Evolutionary conservation across 2,888 invertebrate genomes (phyloP).

Genomic region (Rhogogaster chlorosoma): DNA sequence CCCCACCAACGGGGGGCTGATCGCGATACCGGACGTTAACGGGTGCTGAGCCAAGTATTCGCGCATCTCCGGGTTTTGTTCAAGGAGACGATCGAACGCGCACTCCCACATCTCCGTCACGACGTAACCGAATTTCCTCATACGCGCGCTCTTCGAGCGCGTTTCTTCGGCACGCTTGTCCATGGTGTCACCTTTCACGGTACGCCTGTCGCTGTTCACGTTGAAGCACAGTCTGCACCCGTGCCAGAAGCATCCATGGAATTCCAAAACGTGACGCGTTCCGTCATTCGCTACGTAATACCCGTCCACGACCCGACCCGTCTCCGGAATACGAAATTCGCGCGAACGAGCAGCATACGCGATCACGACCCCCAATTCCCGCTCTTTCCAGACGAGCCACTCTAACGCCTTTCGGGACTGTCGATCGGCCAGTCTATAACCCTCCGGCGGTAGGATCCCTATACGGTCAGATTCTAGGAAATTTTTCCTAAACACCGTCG

Average conservation of each 20-base stretch:
- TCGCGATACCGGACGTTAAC: background rate
- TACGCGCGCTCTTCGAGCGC: constrained; percentile 3
- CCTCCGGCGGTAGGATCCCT: constrained; percentile 63
- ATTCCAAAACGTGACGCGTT: constrained; percentile 52
- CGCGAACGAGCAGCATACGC: constrained; percentile 56
- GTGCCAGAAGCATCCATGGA: constrained; percentile 57
- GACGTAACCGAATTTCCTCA: constrained; percentile 6
- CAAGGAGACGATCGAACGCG: background rate
- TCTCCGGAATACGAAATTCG: constrained; percentile 53
- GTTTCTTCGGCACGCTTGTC: constrained; percentile 51
- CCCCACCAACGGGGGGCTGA: constrained; percentile 53
- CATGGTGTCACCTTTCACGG: constrained; percentile 41
- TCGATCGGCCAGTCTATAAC: constrained; percentile 63
- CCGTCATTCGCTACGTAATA: constrained; percentile 46
- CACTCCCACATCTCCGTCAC: constrained; percentile 56
- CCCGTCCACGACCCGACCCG: constrained; percentile 54
- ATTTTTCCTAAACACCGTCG: constrained; percentile 36
- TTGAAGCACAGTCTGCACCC: constrained; percentile 51
- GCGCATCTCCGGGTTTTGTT: background rate
- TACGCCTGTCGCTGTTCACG: constrained; percentile 24
- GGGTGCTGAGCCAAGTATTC: background rate
- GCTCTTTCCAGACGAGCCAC: no score
- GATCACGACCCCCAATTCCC: constrained; percentile 57
- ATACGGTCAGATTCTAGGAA: constrained; percentile 62
- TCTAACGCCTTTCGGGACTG: constrained; percentile 61